These are phyloP conservation scores for Popillia japonica DNA, from an alignment of 1,140 invertebrate species.

Conservation along the genomic window DNA sequence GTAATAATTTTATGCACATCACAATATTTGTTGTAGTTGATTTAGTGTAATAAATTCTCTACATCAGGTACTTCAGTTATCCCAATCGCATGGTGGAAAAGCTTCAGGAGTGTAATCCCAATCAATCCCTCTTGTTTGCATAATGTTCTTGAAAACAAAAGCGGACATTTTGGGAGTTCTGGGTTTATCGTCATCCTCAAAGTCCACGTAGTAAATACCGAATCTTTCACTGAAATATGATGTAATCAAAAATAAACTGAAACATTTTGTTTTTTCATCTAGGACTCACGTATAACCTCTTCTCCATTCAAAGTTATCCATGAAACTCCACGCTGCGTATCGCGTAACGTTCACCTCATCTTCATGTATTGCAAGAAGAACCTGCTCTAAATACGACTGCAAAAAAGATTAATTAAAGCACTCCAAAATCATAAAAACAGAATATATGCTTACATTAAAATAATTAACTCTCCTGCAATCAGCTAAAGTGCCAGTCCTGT, in stretches of 20 bases:
- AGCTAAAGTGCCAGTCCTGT: constrained; percentile 57
- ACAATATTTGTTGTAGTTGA: too few relatives aligned
- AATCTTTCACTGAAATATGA: constrained; percentile 62
- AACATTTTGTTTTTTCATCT: not conserved
- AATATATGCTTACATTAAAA: constrained; percentile 55
- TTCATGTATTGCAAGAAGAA: constrained; percentile 57
- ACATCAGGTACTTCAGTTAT: too few relatives aligned
- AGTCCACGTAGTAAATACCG: constrained; percentile 68
- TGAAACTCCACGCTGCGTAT: constrained; percentile 70
- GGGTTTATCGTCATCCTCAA: constrained; percentile 62
- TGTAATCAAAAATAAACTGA: not conserved
- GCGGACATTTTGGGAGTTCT: constrained; percentile 64
- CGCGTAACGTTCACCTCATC: constrained; percentile 59
- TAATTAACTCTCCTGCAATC: constrained; percentile 65
- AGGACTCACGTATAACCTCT: constrained; percentile 59
- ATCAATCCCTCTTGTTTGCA: not conserved
- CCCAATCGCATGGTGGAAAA: not conserved
- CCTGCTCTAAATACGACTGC: constrained; percentile 61
- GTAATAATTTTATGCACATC: too few relatives aligned
- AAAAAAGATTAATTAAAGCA: not conserved
- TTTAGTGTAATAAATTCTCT: too few relatives aligned
- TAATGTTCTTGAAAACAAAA: constrained; percentile 49
- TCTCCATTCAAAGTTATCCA: constrained; percentile 74
- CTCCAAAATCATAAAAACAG: not conserved
- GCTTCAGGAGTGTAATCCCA: not conserved